phyloP scores from a whole-genome alignment of 2,113 vertebrate species.

The Hirundichthys speculiger region DNA sequence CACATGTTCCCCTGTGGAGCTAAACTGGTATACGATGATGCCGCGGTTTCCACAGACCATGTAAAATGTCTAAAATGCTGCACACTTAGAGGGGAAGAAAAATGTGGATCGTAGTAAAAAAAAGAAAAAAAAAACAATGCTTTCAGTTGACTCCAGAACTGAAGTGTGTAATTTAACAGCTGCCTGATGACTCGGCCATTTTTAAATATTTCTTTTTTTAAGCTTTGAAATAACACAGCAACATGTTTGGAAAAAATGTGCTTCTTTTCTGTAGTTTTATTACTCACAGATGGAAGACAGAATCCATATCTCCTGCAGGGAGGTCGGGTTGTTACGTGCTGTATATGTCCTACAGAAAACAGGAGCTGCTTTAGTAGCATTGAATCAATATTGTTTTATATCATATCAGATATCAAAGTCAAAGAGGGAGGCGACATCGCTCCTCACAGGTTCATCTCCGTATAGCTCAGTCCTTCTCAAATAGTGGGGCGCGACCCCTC shows the following conservation, averaged over 20 bases:
- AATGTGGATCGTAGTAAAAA: conserved; percentile 18
- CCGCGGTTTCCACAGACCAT: conserved; percentile 31
- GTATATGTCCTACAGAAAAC: conserved; percentile 34
- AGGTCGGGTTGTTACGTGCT: neutral
- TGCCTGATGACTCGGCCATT: neutral
- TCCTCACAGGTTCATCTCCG: no score
- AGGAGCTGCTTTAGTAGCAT: neutral
- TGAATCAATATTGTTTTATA: neutral
- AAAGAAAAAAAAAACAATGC: conserved; percentile 10
- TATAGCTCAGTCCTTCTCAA: no score
- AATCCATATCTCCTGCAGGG: conserved; percentile 25
- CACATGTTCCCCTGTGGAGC: neutral
- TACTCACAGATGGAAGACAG: conserved; percentile 10
- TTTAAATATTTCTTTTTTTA: neutral
- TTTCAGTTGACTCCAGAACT: conserved; percentile 1
- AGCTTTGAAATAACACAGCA: conserved; percentile 15
- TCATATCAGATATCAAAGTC: no score
- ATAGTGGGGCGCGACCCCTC: no score
- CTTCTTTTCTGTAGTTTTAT: conserved; percentile 8
- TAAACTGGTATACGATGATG: conserved; percentile 38
- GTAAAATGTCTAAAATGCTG: conserved; percentile 4
- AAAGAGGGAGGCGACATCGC: no score
- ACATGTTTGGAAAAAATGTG: conserved; percentile 9
- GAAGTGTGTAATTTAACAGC: conserved; percentile 9
- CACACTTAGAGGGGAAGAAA: conserved; percentile 23